phyloP scores from a whole-genome alignment of 2,113 vertebrate genomes.

The Pteropus alecto region DNA sequence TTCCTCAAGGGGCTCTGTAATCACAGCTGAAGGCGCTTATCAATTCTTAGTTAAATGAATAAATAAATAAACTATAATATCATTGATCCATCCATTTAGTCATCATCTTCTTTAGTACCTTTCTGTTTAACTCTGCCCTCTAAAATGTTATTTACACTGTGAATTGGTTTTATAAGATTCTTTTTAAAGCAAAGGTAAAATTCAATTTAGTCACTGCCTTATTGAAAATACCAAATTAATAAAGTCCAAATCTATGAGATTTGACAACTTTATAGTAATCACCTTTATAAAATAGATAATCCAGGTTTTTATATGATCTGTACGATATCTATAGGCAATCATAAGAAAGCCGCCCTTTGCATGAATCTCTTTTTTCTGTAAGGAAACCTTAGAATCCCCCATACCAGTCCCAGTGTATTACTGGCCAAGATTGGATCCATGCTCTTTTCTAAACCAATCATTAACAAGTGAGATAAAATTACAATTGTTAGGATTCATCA shows the following conservation, averaged over 20 bases:
- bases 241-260: neutral
- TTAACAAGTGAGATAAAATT: neutral
- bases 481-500: neutral
- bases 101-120: neutral
- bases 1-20: neutral
- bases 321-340: neutral
- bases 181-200: neutral
- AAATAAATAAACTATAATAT: neutral
- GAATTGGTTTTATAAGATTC: conserved; percentile 5
- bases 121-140: neutral
- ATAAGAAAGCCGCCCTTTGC: neutral
- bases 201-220: neutral
- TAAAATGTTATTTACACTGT: neutral
- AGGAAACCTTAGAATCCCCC: neutral
- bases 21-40: neutral
- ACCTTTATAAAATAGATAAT: neutral
- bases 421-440: neutral
- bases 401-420: neutral
- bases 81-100: neutral
- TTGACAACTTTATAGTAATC: neutral
- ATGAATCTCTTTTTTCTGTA: neutral
- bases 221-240: neutral
- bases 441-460: neutral
- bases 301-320: neutral
- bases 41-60: neutral